Base-by-base conservation (phyloP, 2,888 invertebrate genomes). In the Trisateles emortualis region DNA sequence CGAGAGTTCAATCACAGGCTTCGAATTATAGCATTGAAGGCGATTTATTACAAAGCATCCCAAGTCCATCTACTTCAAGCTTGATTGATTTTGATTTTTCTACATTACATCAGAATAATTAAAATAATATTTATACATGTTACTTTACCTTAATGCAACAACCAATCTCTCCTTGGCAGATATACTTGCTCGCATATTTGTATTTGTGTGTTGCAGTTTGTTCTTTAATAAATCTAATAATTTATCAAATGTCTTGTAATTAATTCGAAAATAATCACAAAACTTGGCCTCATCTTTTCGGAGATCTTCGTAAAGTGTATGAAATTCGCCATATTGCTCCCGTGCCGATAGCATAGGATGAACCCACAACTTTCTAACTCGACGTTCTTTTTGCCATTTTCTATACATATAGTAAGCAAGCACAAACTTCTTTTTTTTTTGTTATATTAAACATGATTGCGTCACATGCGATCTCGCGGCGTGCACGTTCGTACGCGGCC, bases 251-350 rank as follows among this genome's bases (percentile, higher is more conserved):
- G 54, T 64, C 51, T 61, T 66, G 56, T 54, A 58, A 59, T 64
- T 59, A 59, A 66, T 66, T 26, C 59, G 59, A 45, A 66, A 43
- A 66, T 66, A 66, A 63, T 59, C 59, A 57, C 49, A 47, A 60
- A 64, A 63, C 58, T 58, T 60, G 52, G 32, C 56, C 54, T 60
- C 52, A 38, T 58, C 63, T 62, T 65, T n/a, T n/a, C n/a, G n/a
- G n/a, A n/a, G n/a, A n/a, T n/a, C n/a, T 63, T 64, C 56, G 55
- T 64, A 59, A 51, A 64, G 59, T 62, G 53, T 63, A 49, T 63
- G 57, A 52, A 65, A 65, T 60, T 59, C 58, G 63, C 55, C 55
- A 58, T 54, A 62, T 57, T 62, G 59, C 52, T 59, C 61, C 52
- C 59, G 56, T 59, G 32, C 36, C 50, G 32, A 36, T 26, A 56